Conservation (phyloP, 2,797 vertebrate genomes). For the Loris lydekkerianus region DNA sequence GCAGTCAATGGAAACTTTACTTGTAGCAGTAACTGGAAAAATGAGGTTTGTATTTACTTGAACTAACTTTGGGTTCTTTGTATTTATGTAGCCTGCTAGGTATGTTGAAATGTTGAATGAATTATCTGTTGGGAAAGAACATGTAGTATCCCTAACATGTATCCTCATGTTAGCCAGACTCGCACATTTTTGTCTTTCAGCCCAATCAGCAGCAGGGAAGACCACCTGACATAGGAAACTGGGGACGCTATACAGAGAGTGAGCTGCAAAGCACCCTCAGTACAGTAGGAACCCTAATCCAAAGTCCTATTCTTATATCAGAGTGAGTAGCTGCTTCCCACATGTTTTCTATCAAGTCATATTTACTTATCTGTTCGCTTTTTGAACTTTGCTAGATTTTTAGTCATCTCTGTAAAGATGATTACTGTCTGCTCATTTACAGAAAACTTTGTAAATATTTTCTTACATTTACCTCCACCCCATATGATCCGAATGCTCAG, state of each 20-base stretch:
- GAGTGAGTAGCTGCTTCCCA: conserved; percentile 25
- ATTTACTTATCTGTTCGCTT: background rate
- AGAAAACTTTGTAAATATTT: background rate
- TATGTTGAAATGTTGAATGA: background rate
- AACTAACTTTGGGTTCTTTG: background rate
- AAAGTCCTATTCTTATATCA: conserved; percentile 16
- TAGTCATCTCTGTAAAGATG: background rate
- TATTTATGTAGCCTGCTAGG: background rate
- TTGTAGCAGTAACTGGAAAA: background rate
- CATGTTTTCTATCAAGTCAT: background rate
- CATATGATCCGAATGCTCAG: background rate
- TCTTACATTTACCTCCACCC: background rate
- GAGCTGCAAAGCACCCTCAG: background rate
- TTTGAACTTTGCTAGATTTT: background rate
- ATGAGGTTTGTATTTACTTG: background rate
- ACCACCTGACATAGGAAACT: conserved; percentile 30
- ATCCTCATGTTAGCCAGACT: background rate
- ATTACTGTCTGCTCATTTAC: too few species aligned
- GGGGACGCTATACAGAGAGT: conserved; percentile 23
- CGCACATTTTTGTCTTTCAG: conserved; percentile 54
- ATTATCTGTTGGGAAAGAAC: background rate
- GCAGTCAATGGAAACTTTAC: background rate
- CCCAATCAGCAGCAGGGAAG: conserved; percentile 46
- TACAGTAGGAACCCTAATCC: background rate
- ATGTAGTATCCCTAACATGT: background rate